Evolutionary conservation across 2,113 vertebrate genomes (phyloP), one percentile per base, ranked within the genome.

Genomic region (Daphoenositta chrysoptera): DNA sequence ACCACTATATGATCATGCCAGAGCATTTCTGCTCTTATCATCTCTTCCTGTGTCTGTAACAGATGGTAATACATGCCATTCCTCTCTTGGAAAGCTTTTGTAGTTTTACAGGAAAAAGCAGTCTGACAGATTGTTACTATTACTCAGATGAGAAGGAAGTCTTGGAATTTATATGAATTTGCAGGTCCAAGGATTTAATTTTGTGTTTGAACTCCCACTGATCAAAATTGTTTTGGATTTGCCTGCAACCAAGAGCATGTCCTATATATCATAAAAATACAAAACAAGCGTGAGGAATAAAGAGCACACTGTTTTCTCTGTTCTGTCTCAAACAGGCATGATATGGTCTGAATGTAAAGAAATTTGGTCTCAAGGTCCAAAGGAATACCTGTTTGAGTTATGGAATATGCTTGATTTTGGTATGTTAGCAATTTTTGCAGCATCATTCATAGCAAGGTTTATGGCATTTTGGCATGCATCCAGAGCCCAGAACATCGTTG

Each of bases 391-490:
- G n/a, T 98, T 99, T 93, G 99, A 99, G 61, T 97, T 99, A 63
- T 99, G 99, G 99, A 99, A 99, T 94, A 98, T 99, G 96, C 98
- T 99, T 27, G 99, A 99, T 88, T 99, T 99, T 70, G 99, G 99
- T 60, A 99, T 99, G 98, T 90, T 99, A 94, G 98, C 99, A 63
- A 99, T 99, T 96, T 99, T 99, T 90, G 98, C 98, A 72, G 98
- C 99, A 33, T 99, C 99, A 2, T 99, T 99, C 95, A 98, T 99
- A 81, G 99, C 99, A 57, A 98, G 99, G 85, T 98, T 99, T 94
- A 99, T 99, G 99, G 99, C 99, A 5, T 99, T 99, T 97, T 99
- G 99, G 99, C 99, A 99, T 56, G 99, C 99, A 0, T 98, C 98
- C 73, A 97, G 98, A 94, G 99, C 99, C 56, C 99, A 99, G 97